A percentile compares a stretch with the other conserved stretches of the same genome.
Conservation (phyloP, 2,797 vertebrate genomes). For the Carapus acus region DNA sequence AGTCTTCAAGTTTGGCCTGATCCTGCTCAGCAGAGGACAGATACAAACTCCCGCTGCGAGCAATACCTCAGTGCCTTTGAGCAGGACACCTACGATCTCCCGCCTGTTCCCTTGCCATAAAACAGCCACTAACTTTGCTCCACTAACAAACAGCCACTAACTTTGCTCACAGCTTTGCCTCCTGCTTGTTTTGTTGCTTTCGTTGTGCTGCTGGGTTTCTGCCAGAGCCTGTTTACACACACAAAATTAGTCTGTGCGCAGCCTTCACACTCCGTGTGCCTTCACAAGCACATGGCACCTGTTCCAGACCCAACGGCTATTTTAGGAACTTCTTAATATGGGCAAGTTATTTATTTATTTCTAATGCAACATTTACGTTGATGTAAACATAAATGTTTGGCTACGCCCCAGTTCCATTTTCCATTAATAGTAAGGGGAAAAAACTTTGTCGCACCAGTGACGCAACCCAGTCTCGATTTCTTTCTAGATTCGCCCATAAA, state of each 20-base stretch:
- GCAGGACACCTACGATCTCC: constrained; percentile 2
- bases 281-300: constrained; percentile 83
- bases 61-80: background rate
- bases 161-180: background rate
- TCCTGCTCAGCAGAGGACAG: too few species aligned
- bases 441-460: constrained; percentile 23
- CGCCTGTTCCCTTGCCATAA: background rate
- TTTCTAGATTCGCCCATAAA: constrained; percentile 27
- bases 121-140: background rate
- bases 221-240: constrained; percentile 63
- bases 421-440: constrained; percentile 10
- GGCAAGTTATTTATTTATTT: constrained; percentile 76
- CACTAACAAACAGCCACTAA: background rate
- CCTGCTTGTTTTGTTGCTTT: constrained; percentile 35
- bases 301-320: constrained; percentile 83
- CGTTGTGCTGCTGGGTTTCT: constrained; percentile 26
- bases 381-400: constrained; percentile 41
- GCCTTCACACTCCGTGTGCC: constrained; percentile 58
- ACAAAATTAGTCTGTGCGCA: constrained; percentile 65
- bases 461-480: constrained; percentile 9
- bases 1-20: too few species aligned
- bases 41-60: background rate
- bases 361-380: constrained; percentile 55
- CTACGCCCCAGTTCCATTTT: constrained; percentile 25
- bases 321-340: constrained; percentile 86